Base-by-base conservation (phyloP, 2,113 vertebrate species). In the Typhlomys cinereus region DNA sequence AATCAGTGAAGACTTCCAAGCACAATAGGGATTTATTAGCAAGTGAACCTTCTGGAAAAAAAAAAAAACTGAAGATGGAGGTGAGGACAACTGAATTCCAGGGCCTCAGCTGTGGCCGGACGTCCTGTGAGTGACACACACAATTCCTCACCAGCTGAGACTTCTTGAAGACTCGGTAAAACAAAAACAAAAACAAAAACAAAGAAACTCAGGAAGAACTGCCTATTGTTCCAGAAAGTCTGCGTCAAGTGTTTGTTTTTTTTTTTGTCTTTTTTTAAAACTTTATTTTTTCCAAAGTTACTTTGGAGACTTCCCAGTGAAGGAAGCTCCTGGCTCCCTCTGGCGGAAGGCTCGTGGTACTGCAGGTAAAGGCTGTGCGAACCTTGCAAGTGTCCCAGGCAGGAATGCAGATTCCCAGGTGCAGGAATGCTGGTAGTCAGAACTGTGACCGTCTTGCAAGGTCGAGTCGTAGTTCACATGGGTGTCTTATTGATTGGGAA, bases 191-290 rank as follows among this genome's bases (percentile, higher is more conserved):
- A n/a, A n/a, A n/a, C n/a, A n/a, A n/a, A n/a, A n/a, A n/a, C n/a
- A n/a, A n/a, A n/a, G n/a, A n/a, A n/a, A n/a, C n/a, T n/a, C n/a
- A 39, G 89, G 57, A 85, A 85, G 36, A 70, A 61, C 8, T n/a
- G 46, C 34, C 78, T 59, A 36, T 48, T 52, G n/a, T 67, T 90
- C 64, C 61, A 62, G 46, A 79, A 92, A 81, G 67, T 73, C 73
- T 36, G 67, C 62, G 41, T 81, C n/a, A 71, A 88, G 46, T 54
- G 17, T 54, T 81, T 70, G 9, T 86, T 5, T 50, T 41, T 48
- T 83, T 92, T 76, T 90, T 79, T 70, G 7, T 76, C 93, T 91
- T 85, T 15, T 88, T 78, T 64, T 41, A 81, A 87, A 88, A 27
- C 61, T 52, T 52, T 52, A 11, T 52, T 52, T 15, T 52, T 61